Evolutionary conservation across 2,888 invertebrate species (phyloP).

Genomic region (Lasioglossum figueresi): DNA sequence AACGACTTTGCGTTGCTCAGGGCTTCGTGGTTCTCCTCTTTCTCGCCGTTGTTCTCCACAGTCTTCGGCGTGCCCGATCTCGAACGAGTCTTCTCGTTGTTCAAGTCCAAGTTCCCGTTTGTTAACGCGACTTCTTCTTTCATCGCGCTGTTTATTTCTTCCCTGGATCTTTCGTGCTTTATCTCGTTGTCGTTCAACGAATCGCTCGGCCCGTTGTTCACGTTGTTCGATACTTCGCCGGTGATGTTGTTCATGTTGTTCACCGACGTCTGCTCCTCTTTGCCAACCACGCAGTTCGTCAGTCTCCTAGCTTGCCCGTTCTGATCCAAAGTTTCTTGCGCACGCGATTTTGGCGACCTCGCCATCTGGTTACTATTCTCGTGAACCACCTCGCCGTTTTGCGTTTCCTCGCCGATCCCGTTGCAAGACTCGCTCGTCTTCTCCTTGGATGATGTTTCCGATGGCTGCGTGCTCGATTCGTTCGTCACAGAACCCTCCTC

Average conservation of each 20-base stretch:
- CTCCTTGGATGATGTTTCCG: constrained; percentile 11
- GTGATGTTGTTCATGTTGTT: constrained; percentile 52
- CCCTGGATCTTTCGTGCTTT: constrained; percentile 39
- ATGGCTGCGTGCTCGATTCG: constrained; percentile 23
- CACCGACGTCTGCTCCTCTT: constrained; percentile 34
- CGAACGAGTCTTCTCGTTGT: constrained; percentile 13
- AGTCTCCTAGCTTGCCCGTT: constrained; percentile 68
- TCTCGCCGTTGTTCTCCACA: neutral
- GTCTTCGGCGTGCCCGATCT: constrained; percentile 28
- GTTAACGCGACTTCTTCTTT: constrained; percentile 13
- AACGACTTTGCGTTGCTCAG: constrained; percentile 30
- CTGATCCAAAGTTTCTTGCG: constrained; percentile 7
- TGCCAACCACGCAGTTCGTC: constrained; percentile 42
- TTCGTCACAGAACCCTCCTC: constrained; percentile 30
- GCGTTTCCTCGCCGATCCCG: constrained; percentile 35
- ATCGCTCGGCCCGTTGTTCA: constrained; percentile 31
- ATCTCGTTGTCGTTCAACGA: constrained; percentile 47
- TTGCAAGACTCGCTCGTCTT: constrained; percentile 42
- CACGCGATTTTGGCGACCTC: constrained; percentile 22
- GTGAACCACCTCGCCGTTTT: constrained; percentile 9
- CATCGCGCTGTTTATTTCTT: constrained; percentile 40
- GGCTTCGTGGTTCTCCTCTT: constrained; percentile 19
- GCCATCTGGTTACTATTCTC: constrained; percentile 20
- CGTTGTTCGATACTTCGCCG: constrained; percentile 31
- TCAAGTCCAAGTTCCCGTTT: constrained; percentile 43